Percentiles rank a stretch among this genome's conserved stretches.
Evolutionary conservation across 2,888 invertebrate species (phyloP).

Genomic region (Drosophila lacicola): DNA sequence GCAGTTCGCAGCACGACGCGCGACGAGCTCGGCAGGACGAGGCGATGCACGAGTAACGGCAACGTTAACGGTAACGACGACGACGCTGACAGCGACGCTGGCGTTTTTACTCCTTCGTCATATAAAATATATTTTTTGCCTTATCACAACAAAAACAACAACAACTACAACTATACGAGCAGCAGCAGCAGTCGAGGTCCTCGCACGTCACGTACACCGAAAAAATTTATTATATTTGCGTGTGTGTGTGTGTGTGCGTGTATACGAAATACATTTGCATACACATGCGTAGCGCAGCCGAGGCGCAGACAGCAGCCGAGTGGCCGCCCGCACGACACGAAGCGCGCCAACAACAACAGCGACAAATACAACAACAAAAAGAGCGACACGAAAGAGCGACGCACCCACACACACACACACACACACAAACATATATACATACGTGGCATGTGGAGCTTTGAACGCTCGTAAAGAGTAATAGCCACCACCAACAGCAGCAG

Average conservation of each 20-base stretch:
- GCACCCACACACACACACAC: slow-evolving; percentile 53
- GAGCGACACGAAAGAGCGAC: slow-evolving; percentile 68
- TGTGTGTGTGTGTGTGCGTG: slow-evolving; percentile 36
- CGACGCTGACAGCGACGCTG: slow-evolving; percentile 48
- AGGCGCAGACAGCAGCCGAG: slow-evolving; percentile 44
- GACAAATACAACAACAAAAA: slow-evolving; percentile 41
- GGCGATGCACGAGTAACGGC: slow-evolving; percentile 49
- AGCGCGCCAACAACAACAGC: slow-evolving; percentile 28
- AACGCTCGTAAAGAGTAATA: slow-evolving; percentile 75
- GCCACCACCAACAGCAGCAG: slow-evolving; percentile 62
- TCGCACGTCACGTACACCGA: slow-evolving; percentile 81
- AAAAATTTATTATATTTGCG: slow-evolving; percentile 57
- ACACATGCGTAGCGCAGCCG: slow-evolving; percentile 76
- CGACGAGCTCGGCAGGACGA: slow-evolving; percentile 46
- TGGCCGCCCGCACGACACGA: slow-evolving; percentile 49
- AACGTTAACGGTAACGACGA: slow-evolving; percentile 32
- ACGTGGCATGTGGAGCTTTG: slow-evolving; percentile 73
- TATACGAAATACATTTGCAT: slow-evolving; percentile 70
- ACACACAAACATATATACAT: slow-evolving; percentile 44
- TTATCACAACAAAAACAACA: slow-evolving; percentile 65
- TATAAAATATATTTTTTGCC: slow-evolving; percentile 72
- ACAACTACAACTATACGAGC: slow-evolving; percentile 17
- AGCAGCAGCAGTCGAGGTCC: slow-evolving; percentile 60
- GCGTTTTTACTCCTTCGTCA: slow-evolving; percentile 76
- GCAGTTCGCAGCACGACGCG: slow-evolving; percentile 47